These are phyloP conservation scores for Tinea trinotella DNA, from an alignment of 2,888 invertebrate genomes.

Conservation along the genomic window DNA sequence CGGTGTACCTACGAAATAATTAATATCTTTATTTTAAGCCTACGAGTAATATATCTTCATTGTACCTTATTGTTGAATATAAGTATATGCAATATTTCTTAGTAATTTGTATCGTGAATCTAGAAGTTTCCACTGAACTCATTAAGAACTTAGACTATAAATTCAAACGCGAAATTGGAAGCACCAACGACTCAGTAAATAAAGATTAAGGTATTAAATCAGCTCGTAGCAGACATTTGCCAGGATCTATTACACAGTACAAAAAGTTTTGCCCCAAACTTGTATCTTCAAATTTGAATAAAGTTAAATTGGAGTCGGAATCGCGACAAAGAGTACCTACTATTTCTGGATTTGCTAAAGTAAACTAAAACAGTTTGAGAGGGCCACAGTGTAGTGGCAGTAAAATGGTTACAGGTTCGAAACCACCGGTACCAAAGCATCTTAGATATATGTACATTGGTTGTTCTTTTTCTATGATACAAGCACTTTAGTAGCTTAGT, in stretches of 20 bases:
- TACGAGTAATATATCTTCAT: no score
- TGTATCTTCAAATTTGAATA: slow-evolving; percentile 47
- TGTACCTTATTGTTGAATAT: no score
- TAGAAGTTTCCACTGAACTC: slow-evolving; percentile 28
- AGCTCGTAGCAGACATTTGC: slow-evolving; percentile 32
- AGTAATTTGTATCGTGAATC: slow-evolving; percentile 16
- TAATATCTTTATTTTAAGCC: no score
- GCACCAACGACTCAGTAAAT: slow-evolving; percentile 57
- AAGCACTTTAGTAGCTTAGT: no score
- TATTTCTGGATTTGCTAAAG: background rate
- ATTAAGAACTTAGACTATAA: slow-evolving; percentile 57
- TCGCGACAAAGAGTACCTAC: background rate
- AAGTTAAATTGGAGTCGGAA: slow-evolving; percentile 26
- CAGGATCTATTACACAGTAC: slow-evolving; percentile 35
- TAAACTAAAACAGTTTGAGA: background rate
- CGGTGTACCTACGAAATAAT: no score
- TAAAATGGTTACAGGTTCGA: no score
- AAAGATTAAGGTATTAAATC: slow-evolving; percentile 67
- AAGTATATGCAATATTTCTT: background rate
- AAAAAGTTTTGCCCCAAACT: slow-evolving; percentile 59
- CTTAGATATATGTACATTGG: no score
- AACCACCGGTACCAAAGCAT: no score
- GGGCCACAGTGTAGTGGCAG: no score
- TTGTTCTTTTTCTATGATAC: no score
- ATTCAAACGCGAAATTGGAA: slow-evolving; percentile 52